Evolutionary conservation across 2,797 vertebrate species (phyloP), one percentile per base, ranked within the genome.

Genomic region (Sebastes vulpes): DNA sequence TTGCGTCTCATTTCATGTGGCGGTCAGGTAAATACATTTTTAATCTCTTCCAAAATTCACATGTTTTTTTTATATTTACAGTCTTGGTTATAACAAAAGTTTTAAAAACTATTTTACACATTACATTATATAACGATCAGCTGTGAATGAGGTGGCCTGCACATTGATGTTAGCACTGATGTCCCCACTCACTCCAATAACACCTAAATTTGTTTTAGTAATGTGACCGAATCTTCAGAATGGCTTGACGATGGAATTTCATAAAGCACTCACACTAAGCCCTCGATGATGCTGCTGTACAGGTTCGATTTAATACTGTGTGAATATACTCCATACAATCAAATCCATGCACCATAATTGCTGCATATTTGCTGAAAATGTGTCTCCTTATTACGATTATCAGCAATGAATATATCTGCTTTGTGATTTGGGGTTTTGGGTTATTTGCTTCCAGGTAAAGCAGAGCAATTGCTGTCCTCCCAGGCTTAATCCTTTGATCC

Each of bases 401-500:
- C 29, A 72, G 35, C 54, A 75, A 21, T 76, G 60, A 67, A 58
- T 28, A 52, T 65, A 74, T 86, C 46, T 65, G 32, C 48, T 72
- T 59, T 85, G 77, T 81, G 68, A 79, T 83, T 82, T 57, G 48
- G 50, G 60, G 72, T 84, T 83, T 56, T 81, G 29, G 38, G 46
- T 79, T 83, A 84, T 86, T 89, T 87, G 58, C 76, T 67, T 38
- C 31, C 56, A 83, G 84, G 87, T 89, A 85, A 77, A 90, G 85
- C 77, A 77, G 59, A 80, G 74, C 75, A 85, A 78, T 86, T 82
- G 83, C 84, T 89, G 80, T 85, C 85, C 79, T 89, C 73, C 48
- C 64, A 78, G 72, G 64, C 68, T 84, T 90, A 87, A 91, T 89
- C 90, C 84, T 85, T 85, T 89, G 91, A 95, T 93, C 87, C 86